Percentiles rank a stretch among this genome's conserved stretches.
phyloP scores from a whole-genome alignment of 2,113 vertebrate species.

The Nycticorax nycticorax region DNA sequence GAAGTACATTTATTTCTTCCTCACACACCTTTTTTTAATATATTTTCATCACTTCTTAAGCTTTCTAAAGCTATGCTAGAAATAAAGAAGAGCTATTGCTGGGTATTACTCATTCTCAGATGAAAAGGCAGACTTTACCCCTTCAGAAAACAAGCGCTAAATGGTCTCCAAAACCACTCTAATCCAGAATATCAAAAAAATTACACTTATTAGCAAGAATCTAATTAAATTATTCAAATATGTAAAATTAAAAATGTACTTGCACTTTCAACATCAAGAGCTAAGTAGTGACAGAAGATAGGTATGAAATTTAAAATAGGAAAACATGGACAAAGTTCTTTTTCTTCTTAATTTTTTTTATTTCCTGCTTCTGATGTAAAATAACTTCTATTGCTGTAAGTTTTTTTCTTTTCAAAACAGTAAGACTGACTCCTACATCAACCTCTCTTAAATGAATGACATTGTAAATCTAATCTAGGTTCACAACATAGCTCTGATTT shows the following conservation, averaged over 20 bases:
- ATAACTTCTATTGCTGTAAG: not conserved
- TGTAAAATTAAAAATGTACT: not conserved
- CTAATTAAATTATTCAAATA: not conserved
- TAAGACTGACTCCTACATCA: not conserved
- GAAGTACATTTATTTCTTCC: not conserved
- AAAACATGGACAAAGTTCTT: fast-evolving
- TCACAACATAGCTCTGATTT: not conserved
- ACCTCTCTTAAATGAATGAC: not conserved
- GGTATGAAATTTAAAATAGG: not conserved
- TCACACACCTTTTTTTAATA: not conserved
- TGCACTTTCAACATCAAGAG: not conserved
- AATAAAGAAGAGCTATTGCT: not conserved
- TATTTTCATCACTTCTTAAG: not conserved
- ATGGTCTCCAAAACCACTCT: not conserved
- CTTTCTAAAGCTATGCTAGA: not conserved
- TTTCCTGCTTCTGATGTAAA: not conserved
- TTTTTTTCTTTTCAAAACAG: not conserved
- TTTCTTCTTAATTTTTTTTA: not conserved
- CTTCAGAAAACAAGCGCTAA: not conserved
- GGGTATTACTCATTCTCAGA: not conserved
- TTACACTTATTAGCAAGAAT: not conserved
- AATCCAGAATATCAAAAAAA: not conserved
- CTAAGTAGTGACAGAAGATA: not conserved
- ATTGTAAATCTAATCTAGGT: not conserved
- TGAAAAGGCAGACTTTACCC: not conserved